phyloP scores from a whole-genome alignment of 2,797 vertebrate species.

The Scyliorhinus canicula region DNA sequence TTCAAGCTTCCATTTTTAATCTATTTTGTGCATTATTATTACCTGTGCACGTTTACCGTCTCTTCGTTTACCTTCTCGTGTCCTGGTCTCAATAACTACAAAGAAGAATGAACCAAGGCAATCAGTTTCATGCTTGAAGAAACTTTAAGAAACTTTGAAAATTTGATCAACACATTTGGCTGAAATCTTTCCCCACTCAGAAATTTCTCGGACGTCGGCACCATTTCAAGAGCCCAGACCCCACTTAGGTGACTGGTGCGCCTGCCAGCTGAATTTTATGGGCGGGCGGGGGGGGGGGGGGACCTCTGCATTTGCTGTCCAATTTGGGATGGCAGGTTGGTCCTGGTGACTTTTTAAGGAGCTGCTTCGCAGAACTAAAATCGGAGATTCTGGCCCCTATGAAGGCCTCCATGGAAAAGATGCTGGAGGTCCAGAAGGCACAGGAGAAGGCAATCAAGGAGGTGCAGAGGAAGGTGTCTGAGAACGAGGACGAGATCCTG shows the following conservation, averaged over 20 bases:
- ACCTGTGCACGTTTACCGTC: background rate
- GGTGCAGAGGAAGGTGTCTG: no score
- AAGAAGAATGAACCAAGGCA: background rate
- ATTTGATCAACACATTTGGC: background rate
- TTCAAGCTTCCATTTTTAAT: background rate
- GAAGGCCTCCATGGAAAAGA: no score
- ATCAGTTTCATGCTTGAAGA: background rate
- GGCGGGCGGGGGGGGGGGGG: no score
- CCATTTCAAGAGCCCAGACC: background rate
- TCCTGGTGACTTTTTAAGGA: no score
- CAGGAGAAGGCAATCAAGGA: no score
- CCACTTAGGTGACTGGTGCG: background rate
- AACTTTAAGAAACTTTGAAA: background rate
- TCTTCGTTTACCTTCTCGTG: background rate
- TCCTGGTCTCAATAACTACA: background rate
- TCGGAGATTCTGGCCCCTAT: no score
- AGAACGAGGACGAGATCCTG: no score
- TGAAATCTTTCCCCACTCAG: background rate
- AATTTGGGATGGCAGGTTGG: no score
- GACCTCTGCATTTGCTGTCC: no score
- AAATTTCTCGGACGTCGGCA: background rate
- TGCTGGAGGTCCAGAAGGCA: no score
- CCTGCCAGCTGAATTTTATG: background rate
- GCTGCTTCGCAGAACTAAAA: no score
- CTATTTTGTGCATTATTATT: background rate